These are phyloP conservation scores for Clarias macrocephalus DNA, from an alignment of 2,113 vertebrate genomes.

Conservation along the genomic window DNA sequence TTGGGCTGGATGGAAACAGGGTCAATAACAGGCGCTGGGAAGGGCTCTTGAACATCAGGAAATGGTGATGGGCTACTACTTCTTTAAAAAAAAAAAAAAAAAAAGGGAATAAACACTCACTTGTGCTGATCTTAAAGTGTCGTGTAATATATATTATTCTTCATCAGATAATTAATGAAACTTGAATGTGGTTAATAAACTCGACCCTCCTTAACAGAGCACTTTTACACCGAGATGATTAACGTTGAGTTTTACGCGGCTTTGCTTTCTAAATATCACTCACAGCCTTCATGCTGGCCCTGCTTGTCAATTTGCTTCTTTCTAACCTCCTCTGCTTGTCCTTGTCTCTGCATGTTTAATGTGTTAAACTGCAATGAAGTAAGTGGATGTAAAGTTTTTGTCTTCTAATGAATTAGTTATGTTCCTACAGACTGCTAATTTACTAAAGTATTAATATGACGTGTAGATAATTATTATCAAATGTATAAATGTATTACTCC, in stretches of 20 bases:
- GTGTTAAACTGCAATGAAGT: no score
- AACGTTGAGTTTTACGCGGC: not conserved
- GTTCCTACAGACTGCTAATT: not conserved
- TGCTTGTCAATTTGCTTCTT: no score
- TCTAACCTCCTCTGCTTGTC: no score
- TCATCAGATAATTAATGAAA: not conserved
- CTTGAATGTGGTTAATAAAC: not conserved
- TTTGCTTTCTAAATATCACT: no score
- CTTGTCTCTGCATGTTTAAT: no score
- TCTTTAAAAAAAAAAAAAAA: constrained; percentile 64
- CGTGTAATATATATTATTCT: not conserved
- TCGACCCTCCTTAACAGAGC: no score
- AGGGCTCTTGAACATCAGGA: constrained; percentile 72
- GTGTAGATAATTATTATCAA: not conserved
- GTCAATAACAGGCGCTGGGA: constrained; percentile 78
- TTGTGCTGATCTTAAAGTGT: not conserved
- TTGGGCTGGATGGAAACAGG: constrained; percentile 80
- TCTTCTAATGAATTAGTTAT: no score
- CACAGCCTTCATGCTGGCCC: no score
- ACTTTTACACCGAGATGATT: not conserved
- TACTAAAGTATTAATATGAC: not conserved
- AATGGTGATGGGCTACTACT: constrained; percentile 83
- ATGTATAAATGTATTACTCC: not conserved
- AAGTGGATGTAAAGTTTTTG: no score
- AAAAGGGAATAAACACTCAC: not conserved